These are phyloP conservation scores for Mirounga angustirostris DNA, from an alignment of 2,113 vertebrate species.

Conservation along the genomic window DNA sequence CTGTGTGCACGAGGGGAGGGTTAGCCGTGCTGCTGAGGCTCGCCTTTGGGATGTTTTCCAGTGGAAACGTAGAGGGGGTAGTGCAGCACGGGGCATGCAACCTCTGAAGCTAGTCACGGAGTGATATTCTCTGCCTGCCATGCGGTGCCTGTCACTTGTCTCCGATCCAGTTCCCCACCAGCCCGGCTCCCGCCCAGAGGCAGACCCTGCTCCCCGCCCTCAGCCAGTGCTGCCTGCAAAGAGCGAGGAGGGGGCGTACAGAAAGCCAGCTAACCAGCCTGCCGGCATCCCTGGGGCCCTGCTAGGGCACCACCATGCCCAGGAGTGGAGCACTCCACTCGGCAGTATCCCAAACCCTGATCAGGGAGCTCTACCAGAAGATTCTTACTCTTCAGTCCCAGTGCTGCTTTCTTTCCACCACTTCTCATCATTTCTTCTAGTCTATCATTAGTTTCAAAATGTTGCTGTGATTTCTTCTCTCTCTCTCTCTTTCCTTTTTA, in stretches of 20 bases:
- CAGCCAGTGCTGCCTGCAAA: neutral
- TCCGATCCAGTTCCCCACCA: neutral
- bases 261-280: neutral
- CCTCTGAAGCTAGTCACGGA: neutral
- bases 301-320: neutral
- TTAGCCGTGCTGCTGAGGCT: neutral
- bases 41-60: neutral
- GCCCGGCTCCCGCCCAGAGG: neutral
- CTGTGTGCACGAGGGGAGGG: neutral
- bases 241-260: neutral
- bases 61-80: fast-evolving
- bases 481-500: neutral
- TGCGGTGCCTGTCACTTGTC: neutral
- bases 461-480: neutral
- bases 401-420: neutral
- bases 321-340: too few relatives aligned
- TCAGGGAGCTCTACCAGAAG: neutral
- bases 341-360: neutral
- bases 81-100: neutral
- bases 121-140: neutral
- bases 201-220: neutral
- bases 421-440: neutral
- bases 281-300: neutral
- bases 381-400: neutral
- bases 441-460: neutral